Conservation (phyloP, 2,797 vertebrate genomes). For the Danio kyathit region DNA sequence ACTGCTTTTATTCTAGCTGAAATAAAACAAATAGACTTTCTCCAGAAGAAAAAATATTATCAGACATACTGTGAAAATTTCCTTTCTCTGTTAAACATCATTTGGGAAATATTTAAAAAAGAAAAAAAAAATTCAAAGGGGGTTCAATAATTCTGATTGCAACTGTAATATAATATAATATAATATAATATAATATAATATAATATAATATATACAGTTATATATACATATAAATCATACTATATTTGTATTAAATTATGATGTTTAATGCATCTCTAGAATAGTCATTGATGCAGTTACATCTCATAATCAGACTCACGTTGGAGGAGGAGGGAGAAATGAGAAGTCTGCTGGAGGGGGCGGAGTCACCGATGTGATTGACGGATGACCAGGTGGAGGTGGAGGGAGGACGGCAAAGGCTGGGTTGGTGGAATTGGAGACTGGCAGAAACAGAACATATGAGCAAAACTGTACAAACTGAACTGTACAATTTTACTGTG, state of each 20-base stretch:
- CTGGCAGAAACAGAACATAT: neutral
- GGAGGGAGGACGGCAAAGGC: neutral
- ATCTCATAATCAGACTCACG: neutral
- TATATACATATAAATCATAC: no score
- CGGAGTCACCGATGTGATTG: conserved; percentile 1
- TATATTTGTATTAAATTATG: neutral
- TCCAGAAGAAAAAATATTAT: no score
- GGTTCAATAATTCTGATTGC: no score
- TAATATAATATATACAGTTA: no score
- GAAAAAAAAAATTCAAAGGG: no score
- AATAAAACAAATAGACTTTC: no score
- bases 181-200: no score
- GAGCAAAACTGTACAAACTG: neutral
- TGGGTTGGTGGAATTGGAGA: neutral
- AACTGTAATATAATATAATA: no score
- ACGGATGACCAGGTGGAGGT: neutral
- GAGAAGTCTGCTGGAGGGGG: neutral
- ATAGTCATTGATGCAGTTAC: neutral
- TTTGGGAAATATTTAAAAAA: no score
- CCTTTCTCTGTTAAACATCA: no score
- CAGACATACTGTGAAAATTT: no score
- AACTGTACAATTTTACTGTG: neutral
- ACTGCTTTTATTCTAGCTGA: no score
- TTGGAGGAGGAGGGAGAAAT: neutral
- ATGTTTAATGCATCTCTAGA: neutral